These are phyloP conservation scores for Oligia fasciuncula DNA, from an alignment of 2,888 invertebrate genomes.

Conservation along the genomic window DNA sequence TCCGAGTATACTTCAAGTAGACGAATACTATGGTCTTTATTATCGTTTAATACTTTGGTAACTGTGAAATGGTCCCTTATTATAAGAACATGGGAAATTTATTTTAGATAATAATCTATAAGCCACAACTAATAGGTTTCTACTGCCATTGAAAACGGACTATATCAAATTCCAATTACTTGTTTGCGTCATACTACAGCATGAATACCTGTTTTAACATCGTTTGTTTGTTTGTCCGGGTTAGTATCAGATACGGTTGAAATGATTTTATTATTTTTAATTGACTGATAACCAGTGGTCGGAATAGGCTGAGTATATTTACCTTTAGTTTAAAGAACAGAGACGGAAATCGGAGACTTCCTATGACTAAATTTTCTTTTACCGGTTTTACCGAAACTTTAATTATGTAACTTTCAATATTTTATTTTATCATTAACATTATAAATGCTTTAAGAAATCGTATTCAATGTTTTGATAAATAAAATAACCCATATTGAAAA, in stretches of 20 bases:
- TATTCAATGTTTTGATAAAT: too few species aligned
- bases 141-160: background rate
- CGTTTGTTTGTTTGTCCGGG: conserved; percentile 18
- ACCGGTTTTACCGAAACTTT: too few species aligned
- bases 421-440: too few species aligned
- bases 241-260: conserved; percentile 4
- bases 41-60: conserved; percentile 33
- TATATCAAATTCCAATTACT: conserved; percentile 14
- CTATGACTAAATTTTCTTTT: too few species aligned
- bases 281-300: background rate
- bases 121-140: background rate
- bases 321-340: too few species aligned
- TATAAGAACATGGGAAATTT: background rate
- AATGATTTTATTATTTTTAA: conserved; percentile 9
- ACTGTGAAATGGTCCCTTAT: conserved; percentile 22
- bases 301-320: too few species aligned
- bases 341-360: too few species aligned
- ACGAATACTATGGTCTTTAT: conserved; percentile 36
- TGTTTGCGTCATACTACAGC: conserved; percentile 25
- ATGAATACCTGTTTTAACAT: conserved; percentile 12
- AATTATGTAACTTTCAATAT: too few species aligned
- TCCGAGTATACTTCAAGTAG: conserved; percentile 37
- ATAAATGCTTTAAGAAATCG: too few species aligned
- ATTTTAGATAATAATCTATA: background rate
- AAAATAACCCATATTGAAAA: too few species aligned